phyloP scores from a whole-genome alignment of 1,140 invertebrate genomes.

The Lordiphosa collinella region DNA sequence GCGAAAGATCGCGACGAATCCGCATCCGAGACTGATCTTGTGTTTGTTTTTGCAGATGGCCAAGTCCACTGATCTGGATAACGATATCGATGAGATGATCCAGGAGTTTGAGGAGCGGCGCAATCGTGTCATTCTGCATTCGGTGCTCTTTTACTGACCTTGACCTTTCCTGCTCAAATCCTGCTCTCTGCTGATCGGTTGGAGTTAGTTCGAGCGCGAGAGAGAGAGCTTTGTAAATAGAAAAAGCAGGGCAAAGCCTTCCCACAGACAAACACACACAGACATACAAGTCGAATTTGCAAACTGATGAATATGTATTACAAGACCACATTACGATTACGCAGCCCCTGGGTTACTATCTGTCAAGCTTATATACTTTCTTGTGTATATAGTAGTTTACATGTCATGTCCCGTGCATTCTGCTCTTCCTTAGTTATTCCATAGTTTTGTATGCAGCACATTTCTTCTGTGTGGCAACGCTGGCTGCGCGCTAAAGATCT shows the following conservation, averaged over 20 bases:
- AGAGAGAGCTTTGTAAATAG: conserved; percentile 8
- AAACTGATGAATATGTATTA: conserved; percentile 27
- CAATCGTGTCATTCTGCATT: conserved; percentile 93
- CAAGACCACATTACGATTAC: conserved; percentile 32
- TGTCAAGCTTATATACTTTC: not conserved
- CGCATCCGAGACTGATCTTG: not conserved
- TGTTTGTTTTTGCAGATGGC: conserved; percentile 85
- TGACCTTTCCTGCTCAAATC: conserved; percentile 1
- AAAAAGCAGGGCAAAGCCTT: not conserved
- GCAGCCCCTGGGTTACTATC: conserved; percentile 13
- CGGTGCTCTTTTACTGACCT: conserved; percentile 94
- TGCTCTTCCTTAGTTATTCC: not conserved
- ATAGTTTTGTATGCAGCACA: not conserved
- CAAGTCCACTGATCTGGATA: conserved; percentile 95
- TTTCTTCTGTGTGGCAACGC: conserved; percentile 19
- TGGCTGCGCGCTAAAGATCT: conserved; percentile 14
- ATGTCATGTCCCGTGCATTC: conserved; percentile 3
- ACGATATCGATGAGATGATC: conserved; percentile 98
- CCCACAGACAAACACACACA: conserved; percentile 3
- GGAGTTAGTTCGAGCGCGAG: not conserved
- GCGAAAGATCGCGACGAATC: not conserved
- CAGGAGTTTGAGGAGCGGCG: conserved; percentile 97
- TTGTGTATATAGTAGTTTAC: conserved; percentile 5
- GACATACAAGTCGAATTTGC: conserved; percentile 24
- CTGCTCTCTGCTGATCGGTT: not conserved